phyloP scores from a whole-genome alignment of 37 sponge, comb jelly and placozoan genomes.

The Halisarca cf. caerulea region DNA sequence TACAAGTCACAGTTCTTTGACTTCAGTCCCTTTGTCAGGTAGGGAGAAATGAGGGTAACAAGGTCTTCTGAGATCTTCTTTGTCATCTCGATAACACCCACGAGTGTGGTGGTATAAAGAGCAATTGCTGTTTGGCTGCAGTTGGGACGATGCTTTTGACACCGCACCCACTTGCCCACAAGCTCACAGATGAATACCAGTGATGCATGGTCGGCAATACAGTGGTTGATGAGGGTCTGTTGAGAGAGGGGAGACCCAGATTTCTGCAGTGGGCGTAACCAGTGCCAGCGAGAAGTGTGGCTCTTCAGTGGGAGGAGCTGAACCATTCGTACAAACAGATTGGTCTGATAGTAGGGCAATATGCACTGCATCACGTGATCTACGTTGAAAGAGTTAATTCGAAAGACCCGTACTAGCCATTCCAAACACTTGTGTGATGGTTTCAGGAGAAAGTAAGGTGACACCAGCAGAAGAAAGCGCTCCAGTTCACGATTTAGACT shows the following conservation, averaged over 20 bases:
- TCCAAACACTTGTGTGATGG: conserved; percentile 91
- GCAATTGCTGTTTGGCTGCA: not conserved
- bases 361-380: conserved; percentile 83
- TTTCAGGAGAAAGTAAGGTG: conserved; percentile 83
- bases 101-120: conserved; percentile 61
- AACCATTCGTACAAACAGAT: conserved; percentile 82
- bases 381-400: conserved; percentile 72
- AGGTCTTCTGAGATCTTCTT: conserved; percentile 54
- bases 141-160: not conserved
- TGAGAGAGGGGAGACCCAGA: conserved; percentile 72
- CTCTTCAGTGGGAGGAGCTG: conserved; percentile 77
- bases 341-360: conserved; percentile 91
- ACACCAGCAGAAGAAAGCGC: conserved; percentile 66
- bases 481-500: conserved; percentile 59
- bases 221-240: conserved; percentile 74
- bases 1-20: conserved; percentile 54
- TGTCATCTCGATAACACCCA: conserved; percentile 43
- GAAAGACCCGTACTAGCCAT: conserved; percentile 86
- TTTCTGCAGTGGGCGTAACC: conserved; percentile 74
- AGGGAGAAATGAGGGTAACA: conserved; percentile 51
- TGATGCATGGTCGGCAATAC: conserved; percentile 58
- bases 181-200: conserved; percentile 79
- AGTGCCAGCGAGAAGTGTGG: conserved; percentile 77
- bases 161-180: conserved; percentile 43
- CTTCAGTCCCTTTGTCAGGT: conserved; percentile 70